Base-by-base conservation (phyloP, 1,140 invertebrate genomes). In the Formica selysi region DNA sequence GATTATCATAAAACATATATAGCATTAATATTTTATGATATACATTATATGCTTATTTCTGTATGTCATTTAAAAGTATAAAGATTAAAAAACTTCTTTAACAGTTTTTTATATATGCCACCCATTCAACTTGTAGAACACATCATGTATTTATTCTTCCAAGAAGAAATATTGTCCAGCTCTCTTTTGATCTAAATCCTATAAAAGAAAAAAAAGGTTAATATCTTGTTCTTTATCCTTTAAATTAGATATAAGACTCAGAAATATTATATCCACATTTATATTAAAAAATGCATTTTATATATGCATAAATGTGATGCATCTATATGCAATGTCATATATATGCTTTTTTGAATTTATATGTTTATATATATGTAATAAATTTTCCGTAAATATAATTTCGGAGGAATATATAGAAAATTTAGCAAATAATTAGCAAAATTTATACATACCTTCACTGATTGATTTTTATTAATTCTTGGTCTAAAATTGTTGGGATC, bases 401-500 rank as follows among this genome's bases (percentile, higher is more conserved):
- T 61, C 16, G 11, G 6, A 65, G 13, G 32, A 32, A 62, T 3
- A 51, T 44, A 57, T 48, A 13, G 13, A 3, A 51, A 51, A 51
- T 10, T 51, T 51, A 29, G 26, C 26, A 29, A 29, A 51, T 19
- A 16, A 71, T 48, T 7, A 64, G 59, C 7, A 67, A 70, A 64
- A 48, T 3, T 74, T 36, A 68, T 59, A 90, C 83, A 79, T 95
- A 98, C 98, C 96, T 99, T 99, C 0, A 99, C 98, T 81, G 99
- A 99, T 91, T 98, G 96, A 91, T 97, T 96, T 94, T 99, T 99
- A 95, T 99, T 99, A 92, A 99, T 99, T 88, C 99, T 96, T 6
- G 99, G 99, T 93, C 99, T 95, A 95, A 99, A 99, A 94, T 99
- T 99, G 94, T 99, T 99, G 0, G 99, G 99, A 96, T 99, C 99